Percentiles rank a stretch among this genome's conserved stretches.
Conservation (phyloP, 92 coral and sea anemone genomes). For the Phymanthus crucifer region DNA sequence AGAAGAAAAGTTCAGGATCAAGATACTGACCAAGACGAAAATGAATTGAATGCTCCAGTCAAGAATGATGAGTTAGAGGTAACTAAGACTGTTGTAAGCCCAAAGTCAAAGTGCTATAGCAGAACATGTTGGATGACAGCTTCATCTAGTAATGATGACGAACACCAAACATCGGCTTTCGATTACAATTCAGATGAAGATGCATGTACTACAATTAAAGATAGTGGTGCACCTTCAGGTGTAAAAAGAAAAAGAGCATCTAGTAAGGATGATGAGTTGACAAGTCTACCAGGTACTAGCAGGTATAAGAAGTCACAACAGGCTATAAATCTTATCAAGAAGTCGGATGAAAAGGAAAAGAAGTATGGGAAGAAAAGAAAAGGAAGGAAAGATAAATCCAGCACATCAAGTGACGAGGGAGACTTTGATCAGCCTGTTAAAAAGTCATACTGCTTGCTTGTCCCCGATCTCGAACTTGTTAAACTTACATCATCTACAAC, state of each 20-base stretch:
- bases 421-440: conserved; percentile 30
- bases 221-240: background rate
- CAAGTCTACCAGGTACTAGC: background rate
- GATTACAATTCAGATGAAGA: conserved; percentile 36
- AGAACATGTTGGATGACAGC: background rate
- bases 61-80: background rate
- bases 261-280: conserved; percentile 15
- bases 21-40: conserved; percentile 3
- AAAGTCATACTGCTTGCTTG: conserved; percentile 11
- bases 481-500: background rate
- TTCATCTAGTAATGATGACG: background rate
- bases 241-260: conserved; percentile 19
- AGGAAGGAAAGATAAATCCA: conserved; percentile 1
- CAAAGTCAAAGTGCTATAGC: conserved; percentile 32
- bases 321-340: conserved; percentile 24
- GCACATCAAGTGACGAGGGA: conserved; percentile 20
- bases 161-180: conserved; percentile 17
- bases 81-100: background rate
- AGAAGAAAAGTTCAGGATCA: conserved; percentile 19
- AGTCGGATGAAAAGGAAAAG: background rate
- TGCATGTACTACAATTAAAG: background rate
- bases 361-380: conserved; percentile 15
- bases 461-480: conserved; percentile 1
- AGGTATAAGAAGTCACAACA: conserved; percentile 32
- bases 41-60: background rate